A percentile compares a stretch with the other conserved stretches of the same genome.
Evolutionary conservation across 2,888 invertebrate genomes (phyloP).

Genomic region (Megastigmus dorsalis): DNA sequence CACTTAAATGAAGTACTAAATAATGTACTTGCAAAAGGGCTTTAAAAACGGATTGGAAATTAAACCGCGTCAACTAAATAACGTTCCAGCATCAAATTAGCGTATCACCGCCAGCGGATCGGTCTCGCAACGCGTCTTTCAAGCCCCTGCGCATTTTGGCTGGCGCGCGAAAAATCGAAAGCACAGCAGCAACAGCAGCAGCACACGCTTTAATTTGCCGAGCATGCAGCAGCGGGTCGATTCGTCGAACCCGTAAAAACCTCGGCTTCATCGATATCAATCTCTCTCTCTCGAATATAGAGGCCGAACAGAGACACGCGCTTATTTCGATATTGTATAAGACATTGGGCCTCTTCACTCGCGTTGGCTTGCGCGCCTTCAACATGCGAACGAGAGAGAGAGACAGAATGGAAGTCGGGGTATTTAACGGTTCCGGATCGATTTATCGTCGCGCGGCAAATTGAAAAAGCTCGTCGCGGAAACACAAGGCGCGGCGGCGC

Average conservation of each 20-base stretch:
- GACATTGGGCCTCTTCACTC: neutral
- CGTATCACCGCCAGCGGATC: too few relatives aligned
- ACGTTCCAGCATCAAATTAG: constrained; percentile 18
- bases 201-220: too few relatives aligned
- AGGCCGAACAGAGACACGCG: neutral
- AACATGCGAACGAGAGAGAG: too few relatives aligned
- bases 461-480: constrained; percentile 35
- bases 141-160: neutral
- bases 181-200: too few relatives aligned
- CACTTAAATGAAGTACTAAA: too few relatives aligned
- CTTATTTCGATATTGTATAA: neutral
- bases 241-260: constrained; percentile 32
- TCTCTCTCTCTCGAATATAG: too few relatives aligned
- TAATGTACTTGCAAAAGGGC: too few relatives aligned
- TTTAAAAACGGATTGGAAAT: neutral
- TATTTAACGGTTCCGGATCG: constrained; percentile 35
- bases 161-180: too few relatives aligned
- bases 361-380: constrained; percentile 20
- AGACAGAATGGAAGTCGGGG: too few relatives aligned
- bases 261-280: constrained; percentile 30
- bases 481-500: too few relatives aligned
- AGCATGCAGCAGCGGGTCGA: too few relatives aligned
- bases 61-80: constrained; percentile 4
- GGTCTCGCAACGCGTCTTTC: neutral
- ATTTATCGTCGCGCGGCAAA: constrained; percentile 46